Evolutionary conservation across 2,888 invertebrate genomes (phyloP).

Genomic region (Odontocerum albicorne): DNA sequence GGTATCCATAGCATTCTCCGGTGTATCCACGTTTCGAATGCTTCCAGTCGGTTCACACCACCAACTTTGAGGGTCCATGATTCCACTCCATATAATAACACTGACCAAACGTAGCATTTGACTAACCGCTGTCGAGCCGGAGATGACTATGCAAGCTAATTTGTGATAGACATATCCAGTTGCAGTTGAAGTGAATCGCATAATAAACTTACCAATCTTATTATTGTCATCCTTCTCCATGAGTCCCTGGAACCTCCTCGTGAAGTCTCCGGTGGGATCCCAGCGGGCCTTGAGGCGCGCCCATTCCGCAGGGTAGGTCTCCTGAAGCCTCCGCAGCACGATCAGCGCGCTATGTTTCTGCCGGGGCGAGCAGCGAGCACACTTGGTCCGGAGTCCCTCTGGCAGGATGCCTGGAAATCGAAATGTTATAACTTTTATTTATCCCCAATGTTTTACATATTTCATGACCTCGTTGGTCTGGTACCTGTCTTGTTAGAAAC

Average conservation of each 20-base stretch:
- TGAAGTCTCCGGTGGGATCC: constrained; percentile 70
- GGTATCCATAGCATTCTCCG: no score
- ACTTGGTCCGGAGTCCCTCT: constrained; percentile 68
- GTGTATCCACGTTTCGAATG: no score
- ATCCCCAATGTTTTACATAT: no score
- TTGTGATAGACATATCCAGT: no score
- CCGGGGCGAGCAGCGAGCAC: constrained; percentile 64
- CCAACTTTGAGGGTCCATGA: no score
- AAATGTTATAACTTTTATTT: not conserved
- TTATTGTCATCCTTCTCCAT: constrained; percentile 30
- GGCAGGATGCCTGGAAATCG: constrained; percentile 63
- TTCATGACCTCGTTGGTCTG: no score
- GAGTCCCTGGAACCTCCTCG: constrained; percentile 38
- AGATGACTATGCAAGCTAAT: no score
- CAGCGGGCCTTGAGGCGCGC: constrained; percentile 64
- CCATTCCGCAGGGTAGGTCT: constrained; percentile 68
- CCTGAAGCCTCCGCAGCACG: constrained; percentile 65
- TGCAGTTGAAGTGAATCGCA: not conserved
- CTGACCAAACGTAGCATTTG: no score
- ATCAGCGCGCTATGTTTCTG: constrained; percentile 69
- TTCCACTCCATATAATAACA: no score
- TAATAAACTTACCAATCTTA: constrained; percentile 26
- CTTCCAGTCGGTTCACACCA: no score
- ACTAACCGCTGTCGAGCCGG: no score
- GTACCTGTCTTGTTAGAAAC: no score